Conservation (phyloP, 1,140 invertebrate species). For the Hesperophylax magnus region DNA sequence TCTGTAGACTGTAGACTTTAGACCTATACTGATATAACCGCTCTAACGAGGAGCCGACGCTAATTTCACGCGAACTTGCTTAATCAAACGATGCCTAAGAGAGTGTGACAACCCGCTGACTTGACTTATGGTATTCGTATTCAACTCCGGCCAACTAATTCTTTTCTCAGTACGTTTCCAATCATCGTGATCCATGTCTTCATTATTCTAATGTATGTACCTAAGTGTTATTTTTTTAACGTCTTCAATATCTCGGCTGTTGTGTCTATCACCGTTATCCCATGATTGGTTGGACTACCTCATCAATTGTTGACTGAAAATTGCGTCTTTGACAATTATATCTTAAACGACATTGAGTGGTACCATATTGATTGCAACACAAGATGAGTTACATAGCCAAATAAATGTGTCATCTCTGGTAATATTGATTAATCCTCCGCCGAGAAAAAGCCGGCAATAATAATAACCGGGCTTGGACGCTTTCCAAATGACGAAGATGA, state of each 20-base stretch:
- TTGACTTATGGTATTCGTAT: background rate
- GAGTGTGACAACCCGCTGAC: background rate
- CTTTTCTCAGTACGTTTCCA: too few species aligned
- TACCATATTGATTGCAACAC: constrained; percentile 10
- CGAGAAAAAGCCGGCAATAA: constrained; percentile 28
- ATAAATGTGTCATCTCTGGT: constrained; percentile 30
- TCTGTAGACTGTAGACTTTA: background rate
- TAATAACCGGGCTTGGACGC: constrained; percentile 17
- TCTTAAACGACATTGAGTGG: background rate
- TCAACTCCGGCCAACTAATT: too few species aligned
- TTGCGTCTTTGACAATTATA: background rate
- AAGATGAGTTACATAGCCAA: constrained; percentile 21
- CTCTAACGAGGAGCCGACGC: background rate
- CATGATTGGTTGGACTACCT: background rate
- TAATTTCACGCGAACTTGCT: constrained; percentile 5
- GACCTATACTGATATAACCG: background rate
- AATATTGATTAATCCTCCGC: constrained; percentile 26
- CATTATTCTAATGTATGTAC: too few species aligned
- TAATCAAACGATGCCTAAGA: background rate
- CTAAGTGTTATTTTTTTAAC: too few species aligned
- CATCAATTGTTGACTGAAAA: background rate
- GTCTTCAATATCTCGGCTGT: too few species aligned
- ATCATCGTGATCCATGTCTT: too few species aligned
- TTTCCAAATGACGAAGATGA: background rate
- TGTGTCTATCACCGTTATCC: background rate